phyloP scores from a whole-genome alignment of 2,113 vertebrate species.

The Fregata magnificens region DNA sequence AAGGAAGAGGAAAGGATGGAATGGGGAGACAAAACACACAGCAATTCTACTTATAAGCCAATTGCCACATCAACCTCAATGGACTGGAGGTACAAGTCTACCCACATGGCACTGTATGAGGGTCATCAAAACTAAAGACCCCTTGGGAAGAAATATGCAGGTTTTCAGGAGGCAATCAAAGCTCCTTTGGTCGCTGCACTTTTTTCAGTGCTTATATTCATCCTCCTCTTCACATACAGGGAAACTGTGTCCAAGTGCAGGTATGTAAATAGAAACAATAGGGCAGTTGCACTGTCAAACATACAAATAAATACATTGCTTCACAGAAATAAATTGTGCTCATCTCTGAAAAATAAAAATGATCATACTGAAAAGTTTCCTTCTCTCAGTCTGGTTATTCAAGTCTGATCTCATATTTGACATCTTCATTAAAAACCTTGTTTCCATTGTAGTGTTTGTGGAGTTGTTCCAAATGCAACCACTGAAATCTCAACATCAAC shows the following conservation, averaged over 20 bases:
- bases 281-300: neutral
- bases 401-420: neutral
- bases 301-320: neutral
- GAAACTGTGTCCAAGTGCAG: neutral
- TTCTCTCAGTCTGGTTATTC: neutral
- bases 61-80: neutral
- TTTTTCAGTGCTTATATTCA: neutral
- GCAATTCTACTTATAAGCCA: neutral
- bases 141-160: neutral
- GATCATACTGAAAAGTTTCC: neutral
- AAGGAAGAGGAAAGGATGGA: neutral
- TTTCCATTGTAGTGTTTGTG: constrained; percentile 24
- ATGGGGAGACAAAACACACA: neutral
- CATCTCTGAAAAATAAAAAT: neutral
- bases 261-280: neutral
- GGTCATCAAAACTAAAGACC: neutral
- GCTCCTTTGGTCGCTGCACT: neutral
- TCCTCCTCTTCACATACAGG: neutral
- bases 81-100: neutral
- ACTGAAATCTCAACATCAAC: neutral
- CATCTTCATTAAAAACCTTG: neutral
- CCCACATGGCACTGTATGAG: neutral
- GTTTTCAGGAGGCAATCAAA: rapidly evolving
- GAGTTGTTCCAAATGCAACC: neutral
- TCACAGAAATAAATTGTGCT: neutral